Base-by-base conservation (phyloP, 2,113 vertebrate species). In the Oceanodroma tethys region DNA sequence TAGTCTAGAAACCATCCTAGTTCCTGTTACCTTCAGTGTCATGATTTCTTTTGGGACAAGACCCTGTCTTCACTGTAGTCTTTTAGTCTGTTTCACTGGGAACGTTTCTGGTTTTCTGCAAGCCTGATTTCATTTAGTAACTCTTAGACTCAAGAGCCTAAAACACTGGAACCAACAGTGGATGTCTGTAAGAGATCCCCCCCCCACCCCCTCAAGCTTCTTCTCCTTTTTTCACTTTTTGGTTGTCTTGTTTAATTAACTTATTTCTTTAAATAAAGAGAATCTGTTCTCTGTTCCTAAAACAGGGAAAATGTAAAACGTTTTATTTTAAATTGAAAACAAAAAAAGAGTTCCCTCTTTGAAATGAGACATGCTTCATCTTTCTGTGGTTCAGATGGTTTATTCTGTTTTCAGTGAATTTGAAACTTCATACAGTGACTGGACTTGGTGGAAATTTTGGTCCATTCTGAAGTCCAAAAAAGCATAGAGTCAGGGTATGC, bases 241-340 rank as follows among this genome's bases (percentile, higher is more conserved):
- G 36, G 10, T 79, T 90, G 90, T 90, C 81, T 70, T 80, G 50
- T 85, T 90, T 91, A 87, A 93, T 93, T 93, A 91, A 75, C 56
- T 91, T 90, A 48, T 4, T 88, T 86, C 30, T 80, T 92, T 83
- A 95, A 86, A 82, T 40, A 83, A 66, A 62, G 68, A 53, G 93
- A 89, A 72, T 85, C 86, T 93, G 87, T 92, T 89, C 88, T n/a
- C 81, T 94, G 81, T 89, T 96, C 73, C 25, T 87, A 36, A 76
- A 95, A 80, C 40, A 53, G 16, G 92, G 95, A 88, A 96, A 95
- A 96, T 81, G 29, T 59, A 81, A 87, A 89, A 29, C 76, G 53
- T 88, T 95, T 80, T 68, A 19, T 73, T 90, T 94, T 63, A 94
- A 97, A 94, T 82, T 83, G 88, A 71, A 96, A 96, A 75, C 68